A percentile compares a stretch with the other conserved stretches of the same genome.
Evolutionary conservation across 2,797 vertebrate species (phyloP).

Genomic region (Trichosurus vulpecula): DNA sequence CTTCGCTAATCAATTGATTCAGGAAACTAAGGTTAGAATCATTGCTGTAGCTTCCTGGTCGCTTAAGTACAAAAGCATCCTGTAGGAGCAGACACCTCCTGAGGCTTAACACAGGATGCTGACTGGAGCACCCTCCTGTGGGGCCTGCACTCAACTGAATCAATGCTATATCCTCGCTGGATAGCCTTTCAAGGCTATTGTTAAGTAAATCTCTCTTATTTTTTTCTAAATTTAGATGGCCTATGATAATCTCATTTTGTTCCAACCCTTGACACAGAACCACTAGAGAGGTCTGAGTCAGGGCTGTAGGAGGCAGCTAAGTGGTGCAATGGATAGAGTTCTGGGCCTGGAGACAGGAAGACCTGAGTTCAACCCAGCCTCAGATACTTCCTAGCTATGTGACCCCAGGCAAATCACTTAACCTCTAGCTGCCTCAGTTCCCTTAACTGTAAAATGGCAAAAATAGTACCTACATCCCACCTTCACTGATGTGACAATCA

Average conservation of each 20-base stretch:
- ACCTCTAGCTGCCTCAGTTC: neutral
- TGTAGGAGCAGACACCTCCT: neutral
- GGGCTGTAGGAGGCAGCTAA: neutral
- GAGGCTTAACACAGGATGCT: neutral
- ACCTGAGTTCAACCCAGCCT: neutral
- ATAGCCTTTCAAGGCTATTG: neutral
- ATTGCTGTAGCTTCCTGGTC: neutral
- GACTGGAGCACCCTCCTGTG: neutral
- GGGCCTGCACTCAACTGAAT: neutral
- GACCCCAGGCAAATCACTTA: neutral
- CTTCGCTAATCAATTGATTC: neutral
- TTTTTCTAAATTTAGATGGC: neutral
- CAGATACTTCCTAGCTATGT: neutral
- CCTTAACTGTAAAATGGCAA: neutral
- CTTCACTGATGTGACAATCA: neutral
- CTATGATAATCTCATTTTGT: neutral
- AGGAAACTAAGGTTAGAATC: neutral
- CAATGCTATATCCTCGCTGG: neutral
- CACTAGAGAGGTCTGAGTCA: neutral
- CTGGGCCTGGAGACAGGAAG: neutral
- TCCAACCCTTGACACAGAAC: neutral
- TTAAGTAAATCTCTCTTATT: neutral
- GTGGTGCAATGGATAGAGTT: neutral
- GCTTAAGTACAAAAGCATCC: neutral
- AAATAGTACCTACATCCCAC: neutral